Conservation (phyloP, 2,888 invertebrate genomes). For the Synergus japonicus region DNA sequence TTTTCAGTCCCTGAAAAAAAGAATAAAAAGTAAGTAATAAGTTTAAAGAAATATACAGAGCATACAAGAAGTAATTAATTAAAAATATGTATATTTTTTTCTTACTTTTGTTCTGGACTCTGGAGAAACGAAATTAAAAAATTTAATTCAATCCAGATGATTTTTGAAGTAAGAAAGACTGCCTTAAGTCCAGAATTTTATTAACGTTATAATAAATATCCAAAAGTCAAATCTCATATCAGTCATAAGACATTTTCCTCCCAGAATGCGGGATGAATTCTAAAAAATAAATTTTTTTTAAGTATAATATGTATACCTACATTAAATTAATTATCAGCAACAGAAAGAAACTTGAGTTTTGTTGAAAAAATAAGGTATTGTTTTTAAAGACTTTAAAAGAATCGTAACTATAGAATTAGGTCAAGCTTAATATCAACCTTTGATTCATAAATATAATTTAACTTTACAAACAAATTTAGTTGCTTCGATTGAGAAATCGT, state of each 20-base stretch:
- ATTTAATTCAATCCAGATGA: constrained; percentile 93
- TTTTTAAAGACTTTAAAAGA: background rate
- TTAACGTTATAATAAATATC: constrained; percentile 88
- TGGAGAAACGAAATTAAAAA: constrained; percentile 91
- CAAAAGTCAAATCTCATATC: constrained; percentile 92
- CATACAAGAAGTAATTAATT: background rate
- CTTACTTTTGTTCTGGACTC: constrained; percentile 85
- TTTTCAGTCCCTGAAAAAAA: constrained; percentile 73
- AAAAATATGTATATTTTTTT: constrained; percentile 51
- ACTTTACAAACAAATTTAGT: background rate
- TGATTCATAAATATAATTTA: background rate
- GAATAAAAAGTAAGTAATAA: too few species aligned
- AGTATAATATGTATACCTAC: background rate
- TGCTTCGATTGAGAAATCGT: background rate
- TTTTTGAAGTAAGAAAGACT: constrained; percentile 83
- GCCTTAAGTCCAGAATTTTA: constrained; percentile 82
- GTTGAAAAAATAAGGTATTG: background rate
- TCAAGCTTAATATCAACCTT: background rate
- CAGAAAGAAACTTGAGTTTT: background rate
- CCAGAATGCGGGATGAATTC: constrained; percentile 85
- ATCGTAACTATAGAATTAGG: background rate
- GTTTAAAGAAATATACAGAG: background rate
- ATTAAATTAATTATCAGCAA: background rate
- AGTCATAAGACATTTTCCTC: constrained; percentile 82
- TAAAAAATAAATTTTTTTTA: constrained; percentile 73